Percentiles rank a stretch among this genome's conserved stretches.
Conservation (phyloP, 1,140 invertebrate species). For the Drosophila biarmipes region DNA sequence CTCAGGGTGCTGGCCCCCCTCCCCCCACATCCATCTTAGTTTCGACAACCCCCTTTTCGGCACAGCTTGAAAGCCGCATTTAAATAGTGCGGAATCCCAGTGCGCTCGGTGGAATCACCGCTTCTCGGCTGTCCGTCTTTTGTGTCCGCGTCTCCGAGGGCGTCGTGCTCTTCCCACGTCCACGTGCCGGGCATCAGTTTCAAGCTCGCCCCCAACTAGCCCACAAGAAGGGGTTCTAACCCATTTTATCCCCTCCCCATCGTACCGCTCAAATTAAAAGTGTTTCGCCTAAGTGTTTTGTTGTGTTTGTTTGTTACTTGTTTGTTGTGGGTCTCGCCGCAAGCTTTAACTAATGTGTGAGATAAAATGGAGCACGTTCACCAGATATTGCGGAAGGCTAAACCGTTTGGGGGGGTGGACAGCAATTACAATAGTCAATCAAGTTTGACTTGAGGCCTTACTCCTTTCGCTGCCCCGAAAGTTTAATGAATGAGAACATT, state of each 20-base stretch:
- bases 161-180: conserved; percentile 57
- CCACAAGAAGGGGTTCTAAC: conserved; percentile 11
- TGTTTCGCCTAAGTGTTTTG: conserved; percentile 80
- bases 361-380: conserved; percentile 52
- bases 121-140: conserved; percentile 26
- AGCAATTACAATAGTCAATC: conserved; percentile 68
- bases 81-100: conserved; percentile 63
- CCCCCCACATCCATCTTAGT: background rate
- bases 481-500: conserved; percentile 59
- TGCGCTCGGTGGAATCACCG: background rate
- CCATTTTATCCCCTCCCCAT: background rate
- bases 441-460: conserved; percentile 37
- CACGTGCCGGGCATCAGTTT: conserved; percentile 81
- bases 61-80: conserved; percentile 58
- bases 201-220: conserved; percentile 50
- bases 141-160: conserved; percentile 29
- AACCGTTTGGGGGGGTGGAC: background rate
- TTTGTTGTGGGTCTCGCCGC: conserved; percentile 53
- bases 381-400: background rate
- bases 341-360: conserved; percentile 72
- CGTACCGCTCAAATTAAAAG: conserved; percentile 72
- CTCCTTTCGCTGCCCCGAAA: conserved; percentile 3
- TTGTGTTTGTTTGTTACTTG: conserved; percentile 60
- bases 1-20: conserved; percentile 44
- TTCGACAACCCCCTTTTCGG: conserved; percentile 14